Percentiles rank a stretch among this genome's conserved stretches.
phyloP scores from a whole-genome alignment of 2,888 invertebrate genomes.

The Leucophora obtusa region DNA sequence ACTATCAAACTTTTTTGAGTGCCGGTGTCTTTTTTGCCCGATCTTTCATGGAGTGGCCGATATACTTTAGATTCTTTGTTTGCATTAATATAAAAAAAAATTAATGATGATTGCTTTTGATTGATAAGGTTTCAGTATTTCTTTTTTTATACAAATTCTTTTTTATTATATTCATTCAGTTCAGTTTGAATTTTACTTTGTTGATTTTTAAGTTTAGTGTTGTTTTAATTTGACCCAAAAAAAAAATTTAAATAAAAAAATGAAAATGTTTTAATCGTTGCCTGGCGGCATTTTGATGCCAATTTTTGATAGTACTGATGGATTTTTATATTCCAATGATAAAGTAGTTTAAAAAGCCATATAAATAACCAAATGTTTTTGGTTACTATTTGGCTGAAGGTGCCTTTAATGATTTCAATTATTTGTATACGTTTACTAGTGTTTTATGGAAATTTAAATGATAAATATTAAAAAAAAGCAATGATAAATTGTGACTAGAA shows the following conservation, averaged over 20 bases:
- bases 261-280: conserved; percentile 68
- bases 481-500: neutral
- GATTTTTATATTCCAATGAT: conserved; percentile 74
- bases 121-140: conserved; percentile 48
- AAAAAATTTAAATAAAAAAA: conserved; percentile 40
- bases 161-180: conserved; percentile 36
- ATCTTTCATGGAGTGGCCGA: too few species aligned
- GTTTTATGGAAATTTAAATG: conserved; percentile 30
- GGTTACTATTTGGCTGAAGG: conserved; percentile 30
- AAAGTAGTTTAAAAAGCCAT: conserved; percentile 63
- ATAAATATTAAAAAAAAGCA: conserved; percentile 6
- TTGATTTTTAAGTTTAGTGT: conserved; percentile 47
- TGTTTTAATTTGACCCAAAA: conserved; percentile 66
- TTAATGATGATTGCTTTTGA: conserved; percentile 62
- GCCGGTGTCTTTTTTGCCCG: too few species aligned
- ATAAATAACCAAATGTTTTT: conserved; percentile 10
- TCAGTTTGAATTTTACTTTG: conserved; percentile 46
- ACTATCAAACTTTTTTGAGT: too few species aligned
- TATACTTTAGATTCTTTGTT: conserved; percentile 21
- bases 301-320: conserved; percentile 72
- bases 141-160: conserved; percentile 35
- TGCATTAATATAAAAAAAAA: conserved; percentile 25
- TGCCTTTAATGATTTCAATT: conserved; percentile 17
- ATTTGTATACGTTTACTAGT: conserved; percentile 16
- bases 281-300: conserved; percentile 71